Percentiles rank a stretch among this genome's conserved stretches.
Conservation (phyloP, 2,797 vertebrate genomes). For the Pangasius mekongensis region DNA sequence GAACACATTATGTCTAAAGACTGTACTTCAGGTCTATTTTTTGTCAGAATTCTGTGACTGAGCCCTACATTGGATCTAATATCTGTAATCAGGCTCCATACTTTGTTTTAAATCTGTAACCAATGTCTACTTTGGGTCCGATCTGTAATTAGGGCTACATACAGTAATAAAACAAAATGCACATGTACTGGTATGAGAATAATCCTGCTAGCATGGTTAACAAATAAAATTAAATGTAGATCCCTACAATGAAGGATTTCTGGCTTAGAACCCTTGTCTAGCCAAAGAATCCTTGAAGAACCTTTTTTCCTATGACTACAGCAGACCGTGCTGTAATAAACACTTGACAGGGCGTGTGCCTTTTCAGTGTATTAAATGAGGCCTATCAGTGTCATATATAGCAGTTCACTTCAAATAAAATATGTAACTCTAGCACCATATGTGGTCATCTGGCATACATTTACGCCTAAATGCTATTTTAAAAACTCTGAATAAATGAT, state of each 20-base stretch:
- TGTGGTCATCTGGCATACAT: conserved; percentile 25
- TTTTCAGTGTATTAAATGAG: conserved; percentile 3
- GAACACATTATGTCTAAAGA: background rate
- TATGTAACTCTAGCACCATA: background rate
- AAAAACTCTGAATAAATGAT: conserved; percentile 10
- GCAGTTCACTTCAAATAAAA: conserved; percentile 21
- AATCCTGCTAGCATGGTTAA: background rate
- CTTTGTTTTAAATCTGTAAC: background rate
- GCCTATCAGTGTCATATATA: conserved; percentile 18
- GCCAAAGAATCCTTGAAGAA: background rate
- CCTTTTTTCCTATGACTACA: background rate
- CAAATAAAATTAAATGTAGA: background rate
- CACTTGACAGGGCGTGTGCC: background rate
- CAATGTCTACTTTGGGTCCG: background rate
- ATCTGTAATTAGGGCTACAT: background rate
- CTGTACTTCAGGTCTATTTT: background rate
- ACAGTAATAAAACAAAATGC: background rate
- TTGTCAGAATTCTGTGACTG: background rate
- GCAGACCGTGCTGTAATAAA: background rate
- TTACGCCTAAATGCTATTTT: background rate
- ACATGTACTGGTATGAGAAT: background rate
- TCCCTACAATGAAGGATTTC: background rate
- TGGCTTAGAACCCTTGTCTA: background rate
- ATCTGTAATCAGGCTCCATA: background rate
- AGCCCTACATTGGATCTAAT: background rate